Percentiles rank a stretch among this genome's conserved stretches.
Conservation (phyloP, 2,113 vertebrate genomes). For the Xiphophorus maculatus region DNA sequence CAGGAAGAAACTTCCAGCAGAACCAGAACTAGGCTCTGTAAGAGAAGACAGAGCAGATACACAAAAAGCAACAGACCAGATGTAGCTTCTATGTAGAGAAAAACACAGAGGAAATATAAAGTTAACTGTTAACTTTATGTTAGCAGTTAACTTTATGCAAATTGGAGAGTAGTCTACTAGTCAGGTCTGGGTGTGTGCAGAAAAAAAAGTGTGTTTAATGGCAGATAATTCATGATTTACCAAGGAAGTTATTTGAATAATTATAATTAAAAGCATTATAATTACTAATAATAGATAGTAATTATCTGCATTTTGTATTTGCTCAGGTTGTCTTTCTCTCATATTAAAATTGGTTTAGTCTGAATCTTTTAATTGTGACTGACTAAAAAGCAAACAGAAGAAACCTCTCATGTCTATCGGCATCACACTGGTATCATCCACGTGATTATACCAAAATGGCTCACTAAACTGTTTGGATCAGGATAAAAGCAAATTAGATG, state of each 20-base stretch:
- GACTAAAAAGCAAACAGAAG: background rate
- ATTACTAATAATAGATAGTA: too few species aligned
- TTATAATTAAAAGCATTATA: too few species aligned
- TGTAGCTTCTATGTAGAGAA: too few species aligned
- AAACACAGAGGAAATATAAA: too few species aligned
- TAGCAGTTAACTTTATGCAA: too few species aligned
- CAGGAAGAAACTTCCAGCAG: too few species aligned
- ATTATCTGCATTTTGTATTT: background rate
- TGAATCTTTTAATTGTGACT: background rate
- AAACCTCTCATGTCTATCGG: background rate
- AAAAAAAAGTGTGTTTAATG: background rate
- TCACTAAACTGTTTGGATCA: background rate
- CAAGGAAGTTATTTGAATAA: background rate
- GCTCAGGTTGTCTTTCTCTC: background rate
- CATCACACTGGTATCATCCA: background rate
- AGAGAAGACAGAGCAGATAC: too few species aligned
- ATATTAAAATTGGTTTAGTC: background rate
- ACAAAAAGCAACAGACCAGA: too few species aligned
- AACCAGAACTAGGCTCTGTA: too few species aligned
- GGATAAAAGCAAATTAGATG: background rate
- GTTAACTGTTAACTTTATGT: too few species aligned
- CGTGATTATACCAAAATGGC: background rate
- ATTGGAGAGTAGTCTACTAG: background rate
- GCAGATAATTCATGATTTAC: background rate
- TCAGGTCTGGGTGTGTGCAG: background rate